phyloP scores from a whole-genome alignment of 2,888 invertebrate genomes.

The Pogonocherus hispidulus region DNA sequence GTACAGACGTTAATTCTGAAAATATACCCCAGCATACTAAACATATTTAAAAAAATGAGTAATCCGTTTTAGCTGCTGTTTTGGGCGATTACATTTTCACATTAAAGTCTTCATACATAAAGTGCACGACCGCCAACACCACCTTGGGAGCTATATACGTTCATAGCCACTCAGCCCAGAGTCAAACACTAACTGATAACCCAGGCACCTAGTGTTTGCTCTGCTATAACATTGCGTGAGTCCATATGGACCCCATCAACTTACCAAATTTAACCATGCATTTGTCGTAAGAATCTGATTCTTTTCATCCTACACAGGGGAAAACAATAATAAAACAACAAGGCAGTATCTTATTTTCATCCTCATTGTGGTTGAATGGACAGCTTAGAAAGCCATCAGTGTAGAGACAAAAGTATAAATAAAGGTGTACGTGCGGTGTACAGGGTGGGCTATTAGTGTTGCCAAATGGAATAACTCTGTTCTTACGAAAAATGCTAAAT shows the following conservation, averaged over 20 bases:
- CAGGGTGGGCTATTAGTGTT: background rate
- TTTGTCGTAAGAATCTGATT: slow-evolving; percentile 98
- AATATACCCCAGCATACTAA: background rate
- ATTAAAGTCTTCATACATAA: slow-evolving; percentile 24
- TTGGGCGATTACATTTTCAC: slow-evolving; percentile 8
- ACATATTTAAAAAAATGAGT: background rate
- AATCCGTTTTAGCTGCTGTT: background rate
- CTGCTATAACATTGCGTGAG: slow-evolving; percentile 66
- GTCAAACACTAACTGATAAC: slow-evolving; percentile 62
- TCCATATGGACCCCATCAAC: slow-evolving; percentile 72
- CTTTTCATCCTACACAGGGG: slow-evolving; percentile 94
- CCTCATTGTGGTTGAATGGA: slow-evolving; percentile 14
- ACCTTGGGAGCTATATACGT: slow-evolving; percentile 62
- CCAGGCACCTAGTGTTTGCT: slow-evolving; percentile 60
- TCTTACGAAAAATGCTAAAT: too few species aligned
- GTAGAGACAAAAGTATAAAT: slow-evolving; percentile 5
- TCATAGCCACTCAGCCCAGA: slow-evolving; percentile 68
- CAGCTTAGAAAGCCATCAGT: slow-evolving; percentile 13
- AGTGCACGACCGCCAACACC: slow-evolving; percentile 43
- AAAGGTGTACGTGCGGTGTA: slow-evolving; percentile 5
- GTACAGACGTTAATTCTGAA: slow-evolving; percentile 6
- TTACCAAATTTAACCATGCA: slow-evolving; percentile 98
- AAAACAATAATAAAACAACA: slow-evolving; percentile 71
- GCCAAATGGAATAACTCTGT: background rate
- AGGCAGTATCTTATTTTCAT: slow-evolving; percentile 57